Evolutionary conservation across 23 tunicate genomes (phyloP).

Genomic region (Phallusia fumigata): DNA sequence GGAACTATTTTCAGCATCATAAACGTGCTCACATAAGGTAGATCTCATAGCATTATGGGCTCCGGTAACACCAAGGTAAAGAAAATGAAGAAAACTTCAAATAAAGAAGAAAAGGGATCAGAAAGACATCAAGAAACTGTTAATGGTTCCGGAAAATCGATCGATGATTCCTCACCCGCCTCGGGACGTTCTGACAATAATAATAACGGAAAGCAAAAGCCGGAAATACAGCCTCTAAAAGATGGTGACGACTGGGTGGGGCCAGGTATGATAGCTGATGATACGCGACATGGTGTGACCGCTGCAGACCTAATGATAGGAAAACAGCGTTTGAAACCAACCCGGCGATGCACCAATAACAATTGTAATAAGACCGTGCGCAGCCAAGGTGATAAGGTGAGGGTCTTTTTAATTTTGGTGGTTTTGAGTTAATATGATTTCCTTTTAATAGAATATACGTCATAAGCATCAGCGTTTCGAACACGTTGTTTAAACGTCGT

Average conservation of each 20-base stretch:
- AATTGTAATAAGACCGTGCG: background rate
- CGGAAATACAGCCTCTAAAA: background rate
- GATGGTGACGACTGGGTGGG: constrained; percentile 8
- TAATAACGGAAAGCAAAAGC: background rate
- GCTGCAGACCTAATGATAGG: background rate
- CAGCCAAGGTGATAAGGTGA: background rate
- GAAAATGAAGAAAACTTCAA: background rate
- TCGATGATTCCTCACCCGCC: background rate
- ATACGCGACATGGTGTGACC: background rate
- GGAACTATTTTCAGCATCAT: too few species aligned
- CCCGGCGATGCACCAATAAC: background rate
- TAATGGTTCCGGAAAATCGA: too few species aligned
- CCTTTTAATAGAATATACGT: too few species aligned
- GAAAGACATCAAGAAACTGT: background rate
- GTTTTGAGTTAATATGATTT: too few species aligned
- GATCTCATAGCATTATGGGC: background rate
- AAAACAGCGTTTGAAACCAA: background rate
- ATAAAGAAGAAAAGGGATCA: background rate
- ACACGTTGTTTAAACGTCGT: too few species aligned
- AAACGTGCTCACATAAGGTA: too few species aligned
- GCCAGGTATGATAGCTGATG: constrained; percentile 12
- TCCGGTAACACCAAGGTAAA: constrained; percentile 1
- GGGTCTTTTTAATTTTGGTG: background rate
- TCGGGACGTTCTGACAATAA: background rate
- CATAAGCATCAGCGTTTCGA: too few species aligned